Evolutionary conservation across 2,113 vertebrate genomes (phyloP).

Genomic region (Galemys pyrenaicus): DNA sequence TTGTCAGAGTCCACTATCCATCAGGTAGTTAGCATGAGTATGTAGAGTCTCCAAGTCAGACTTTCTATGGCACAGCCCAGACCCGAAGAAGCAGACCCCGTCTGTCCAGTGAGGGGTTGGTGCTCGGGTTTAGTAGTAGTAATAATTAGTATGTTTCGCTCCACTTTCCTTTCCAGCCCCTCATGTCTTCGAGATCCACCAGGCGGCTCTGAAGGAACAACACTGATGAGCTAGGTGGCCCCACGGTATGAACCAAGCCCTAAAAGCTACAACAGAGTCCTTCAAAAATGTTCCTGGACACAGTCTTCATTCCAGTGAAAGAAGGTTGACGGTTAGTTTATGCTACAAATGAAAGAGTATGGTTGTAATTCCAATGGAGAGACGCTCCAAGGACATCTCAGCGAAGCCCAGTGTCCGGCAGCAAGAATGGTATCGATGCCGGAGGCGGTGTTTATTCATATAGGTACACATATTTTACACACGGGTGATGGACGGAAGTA

Average conservation of each 20-base stretch:
- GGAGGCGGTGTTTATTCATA: slow-evolving; percentile 84
- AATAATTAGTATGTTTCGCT: not conserved
- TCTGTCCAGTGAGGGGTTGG: slow-evolving; percentile 73
- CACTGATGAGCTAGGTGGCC: slow-evolving; percentile 47
- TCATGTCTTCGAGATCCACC: slow-evolving; percentile 63
- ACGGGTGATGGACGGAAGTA: slow-evolving; percentile 80
- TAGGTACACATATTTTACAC: slow-evolving; percentile 87
- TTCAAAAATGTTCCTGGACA: slow-evolving; percentile 85
- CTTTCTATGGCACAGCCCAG: slow-evolving; percentile 70
- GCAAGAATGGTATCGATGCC: slow-evolving; percentile 82
- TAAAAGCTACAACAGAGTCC: slow-evolving; percentile 82
- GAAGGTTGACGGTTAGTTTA: slow-evolving; percentile 74
- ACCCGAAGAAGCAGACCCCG: slow-evolving; percentile 63
- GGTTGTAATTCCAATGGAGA: slow-evolving; percentile 84
- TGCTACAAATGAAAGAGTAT: slow-evolving; percentile 83
- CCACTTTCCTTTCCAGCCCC: slow-evolving; percentile 62
- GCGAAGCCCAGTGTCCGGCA: slow-evolving; percentile 83
- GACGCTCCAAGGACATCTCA: slow-evolving; percentile 72
- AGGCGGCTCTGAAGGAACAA: slow-evolving; percentile 58
- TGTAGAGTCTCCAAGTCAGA: slow-evolving; percentile 59
- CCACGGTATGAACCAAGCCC: slow-evolving; percentile 73
- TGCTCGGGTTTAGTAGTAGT: slow-evolving; percentile 5
- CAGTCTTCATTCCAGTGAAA: slow-evolving; percentile 84
- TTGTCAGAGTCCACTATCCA: slow-evolving; percentile 81
- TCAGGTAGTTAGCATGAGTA: slow-evolving; percentile 72